phyloP scores from a whole-genome alignment of 1,140 invertebrate species.

The Akabosia matsudoensis region DNA sequence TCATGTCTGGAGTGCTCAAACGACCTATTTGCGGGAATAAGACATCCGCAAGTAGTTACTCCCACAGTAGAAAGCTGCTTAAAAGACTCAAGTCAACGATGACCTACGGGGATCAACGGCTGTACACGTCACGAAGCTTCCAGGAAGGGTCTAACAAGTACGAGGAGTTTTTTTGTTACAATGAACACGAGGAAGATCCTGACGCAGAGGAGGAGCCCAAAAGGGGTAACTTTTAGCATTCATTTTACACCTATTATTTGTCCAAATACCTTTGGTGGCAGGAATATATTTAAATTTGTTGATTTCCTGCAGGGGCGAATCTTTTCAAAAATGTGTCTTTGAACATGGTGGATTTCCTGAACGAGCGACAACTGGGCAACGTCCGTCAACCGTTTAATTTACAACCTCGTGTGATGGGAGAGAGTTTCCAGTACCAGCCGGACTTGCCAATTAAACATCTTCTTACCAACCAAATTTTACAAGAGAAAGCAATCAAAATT shows the following conservation, averaged over 20 bases:
- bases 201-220: conserved; percentile 59
- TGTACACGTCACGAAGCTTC: conserved; percentile 39
- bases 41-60: conserved; percentile 21
- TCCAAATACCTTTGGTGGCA: not conserved
- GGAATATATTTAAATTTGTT: too few species aligned
- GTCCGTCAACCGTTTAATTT: conserved; percentile 47
- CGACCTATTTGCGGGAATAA: conserved; percentile 34
- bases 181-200: conserved; percentile 78
- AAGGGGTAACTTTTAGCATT: too few species aligned
- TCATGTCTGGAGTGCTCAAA: conserved; percentile 43
- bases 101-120: conserved; percentile 41
- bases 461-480: conserved; percentile 81
- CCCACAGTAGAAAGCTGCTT: conserved; percentile 34
- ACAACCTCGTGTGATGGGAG: conserved; percentile 48
- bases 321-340: conserved; percentile 73
- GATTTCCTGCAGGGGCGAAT: not conserved
- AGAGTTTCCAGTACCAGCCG: conserved; percentile 68
- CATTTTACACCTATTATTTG: not conserved
- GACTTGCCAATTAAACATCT: conserved; percentile 80
- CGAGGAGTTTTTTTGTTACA: conserved; percentile 82
- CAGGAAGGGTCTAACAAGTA: conserved; percentile 67
- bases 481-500: conserved; percentile 74
- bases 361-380: conserved; percentile 68
- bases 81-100: conserved; percentile 38
- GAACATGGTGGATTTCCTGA: conserved; percentile 79